Percentiles rank a stretch among this genome's conserved stretches.
Conservation (phyloP, 1,140 invertebrate species). For the Leptopilina boulardi region DNA sequence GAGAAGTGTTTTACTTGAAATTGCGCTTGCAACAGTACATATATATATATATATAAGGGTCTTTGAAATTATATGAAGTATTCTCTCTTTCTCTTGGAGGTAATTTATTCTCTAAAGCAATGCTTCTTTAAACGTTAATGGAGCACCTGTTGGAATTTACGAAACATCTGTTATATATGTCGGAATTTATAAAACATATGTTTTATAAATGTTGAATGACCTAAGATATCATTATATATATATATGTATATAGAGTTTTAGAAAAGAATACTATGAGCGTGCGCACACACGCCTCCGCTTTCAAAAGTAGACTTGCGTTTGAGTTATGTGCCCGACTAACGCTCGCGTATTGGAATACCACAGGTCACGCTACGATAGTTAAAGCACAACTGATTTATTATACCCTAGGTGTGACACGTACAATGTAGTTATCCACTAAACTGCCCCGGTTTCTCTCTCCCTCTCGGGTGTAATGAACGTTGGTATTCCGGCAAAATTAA, state of each 20-base stretch:
- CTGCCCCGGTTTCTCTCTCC: neutral
- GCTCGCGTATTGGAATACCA: slow-evolving; percentile 44
- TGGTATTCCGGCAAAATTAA: neutral
- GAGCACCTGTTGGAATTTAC: slow-evolving; percentile 19
- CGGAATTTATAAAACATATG: slow-evolving; percentile 23
- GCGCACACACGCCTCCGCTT: neutral
- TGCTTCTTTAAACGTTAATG: neutral
- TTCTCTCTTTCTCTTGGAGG: neutral
- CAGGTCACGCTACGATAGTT: slow-evolving; percentile 46
- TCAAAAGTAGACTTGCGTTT: slow-evolving; percentile 28
- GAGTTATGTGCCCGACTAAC: slow-evolving; percentile 19
- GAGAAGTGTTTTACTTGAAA: neutral
- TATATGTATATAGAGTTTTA: no score
- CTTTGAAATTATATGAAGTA: slow-evolving; percentile 24
- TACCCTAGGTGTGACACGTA: slow-evolving; percentile 21
- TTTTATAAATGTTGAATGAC: slow-evolving; percentile 12
- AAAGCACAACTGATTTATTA: slow-evolving; percentile 49
- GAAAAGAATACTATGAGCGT: neutral
- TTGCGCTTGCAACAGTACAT: neutral
- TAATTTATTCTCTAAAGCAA: slow-evolving; percentile 14
- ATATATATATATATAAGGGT: neutral
- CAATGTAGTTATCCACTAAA: slow-evolving; percentile 21
- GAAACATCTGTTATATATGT: slow-evolving; percentile 25
- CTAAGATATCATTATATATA: slow-evolving; percentile 15
- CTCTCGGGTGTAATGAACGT: neutral